Evolutionary conservation across 2,888 invertebrate species (phyloP), one percentile per base, ranked within the genome.

Genomic region (Drepana falcataria): DNA sequence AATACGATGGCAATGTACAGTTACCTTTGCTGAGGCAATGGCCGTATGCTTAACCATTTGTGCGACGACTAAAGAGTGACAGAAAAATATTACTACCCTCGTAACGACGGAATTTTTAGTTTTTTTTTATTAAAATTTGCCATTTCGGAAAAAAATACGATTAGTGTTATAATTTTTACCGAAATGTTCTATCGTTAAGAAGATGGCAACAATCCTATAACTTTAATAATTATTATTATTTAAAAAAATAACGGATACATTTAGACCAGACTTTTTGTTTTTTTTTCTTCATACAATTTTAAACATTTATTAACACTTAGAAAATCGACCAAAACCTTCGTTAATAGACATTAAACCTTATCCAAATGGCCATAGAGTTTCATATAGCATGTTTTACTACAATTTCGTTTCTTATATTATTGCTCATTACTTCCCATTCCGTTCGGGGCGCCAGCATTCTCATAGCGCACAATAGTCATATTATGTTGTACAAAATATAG

Each of bases 61-160:
- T 59, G 59, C 58, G 57, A 58, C 55, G 58, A 53, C 51, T 59
- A 61, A 49, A 37, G 40, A 34, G 40, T 2, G 49, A 49, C 7
- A 33, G 0, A 6, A 44, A 9, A 44, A 37, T 37, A 37, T 48
- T n/a, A 35, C 49, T 7, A 49, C 49, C 40, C 51, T 51, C 40
- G 3, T 40, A 41, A 5, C 51, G 51, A 35, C 51, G 9, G 34
- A 51, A 51, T 41, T 34, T 51, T 40, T 7, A 33, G 3, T 7
- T 9, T 44, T 9, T 9, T 41, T 9, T 1, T 9, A 44, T 3
- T 2, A 9, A 3, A 9, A 9, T 9, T 9, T 44, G 9, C 6
- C 6, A 44, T 3, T 44, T 9, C 44, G 6, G 44, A 9, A 9
- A 9, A 9, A 9, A 3, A 9, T 44, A 41, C 41, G 37, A 41